phyloP scores from a whole-genome alignment of 2,888 invertebrate species.

The Pheosia tremula region DNA sequence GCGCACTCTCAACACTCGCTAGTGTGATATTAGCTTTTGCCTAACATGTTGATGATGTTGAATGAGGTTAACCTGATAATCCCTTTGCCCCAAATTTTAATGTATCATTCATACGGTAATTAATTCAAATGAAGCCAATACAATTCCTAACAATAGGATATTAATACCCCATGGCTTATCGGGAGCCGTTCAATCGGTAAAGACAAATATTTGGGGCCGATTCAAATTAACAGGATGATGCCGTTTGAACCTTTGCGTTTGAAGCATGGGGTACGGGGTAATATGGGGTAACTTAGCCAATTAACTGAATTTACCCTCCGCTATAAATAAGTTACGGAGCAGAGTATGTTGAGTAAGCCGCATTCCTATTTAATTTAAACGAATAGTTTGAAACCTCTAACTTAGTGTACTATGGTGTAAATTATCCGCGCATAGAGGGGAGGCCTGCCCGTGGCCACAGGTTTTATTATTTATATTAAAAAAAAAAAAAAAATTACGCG shows the following conservation, averaged over 20 bases:
- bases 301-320: constrained; percentile 4
- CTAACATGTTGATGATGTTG: too few species aligned
- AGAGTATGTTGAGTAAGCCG: background rate
- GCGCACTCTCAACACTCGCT: too few species aligned
- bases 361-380: background rate
- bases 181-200: constrained; percentile 26
- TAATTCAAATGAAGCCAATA: constrained; percentile 11
- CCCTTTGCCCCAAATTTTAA: background rate
- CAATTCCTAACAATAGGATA: constrained; percentile 15
- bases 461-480: too few species aligned
- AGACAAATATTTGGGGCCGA: constrained; percentile 28
- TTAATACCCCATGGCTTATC: constrained; percentile 22
- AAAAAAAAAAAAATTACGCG: too few species aligned
- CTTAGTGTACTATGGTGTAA: background rate
- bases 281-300: constrained; percentile 11
- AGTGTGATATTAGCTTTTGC: too few species aligned
- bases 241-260: constrained; percentile 4
- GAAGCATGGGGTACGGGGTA: constrained; percentile 1
- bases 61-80: background rate
- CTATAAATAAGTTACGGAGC: constrained; percentile 5
- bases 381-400: background rate
- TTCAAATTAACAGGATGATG: constrained; percentile 3
- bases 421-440: background rate
- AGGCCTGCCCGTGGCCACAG: background rate
- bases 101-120: background rate